These are phyloP conservation scores for Vireo griseus DNA, from an alignment of 2,797 vertebrate species.

Conservation along the genomic window DNA sequence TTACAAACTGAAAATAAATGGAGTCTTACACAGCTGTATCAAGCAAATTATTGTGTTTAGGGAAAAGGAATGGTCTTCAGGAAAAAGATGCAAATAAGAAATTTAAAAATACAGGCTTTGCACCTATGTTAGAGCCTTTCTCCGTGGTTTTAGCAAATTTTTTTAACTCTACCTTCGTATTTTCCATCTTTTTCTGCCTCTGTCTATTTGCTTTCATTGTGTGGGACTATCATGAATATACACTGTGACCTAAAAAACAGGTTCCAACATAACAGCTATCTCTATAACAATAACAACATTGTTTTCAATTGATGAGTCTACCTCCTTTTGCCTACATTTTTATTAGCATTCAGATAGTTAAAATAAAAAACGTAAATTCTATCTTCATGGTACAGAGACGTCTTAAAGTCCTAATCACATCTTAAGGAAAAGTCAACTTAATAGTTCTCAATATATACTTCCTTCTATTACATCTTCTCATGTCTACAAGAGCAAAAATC, in stretches of 20 bases:
- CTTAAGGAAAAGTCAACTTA: not conserved
- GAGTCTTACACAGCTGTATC: not conserved
- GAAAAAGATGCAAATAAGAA: not conserved
- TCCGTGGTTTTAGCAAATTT: not conserved
- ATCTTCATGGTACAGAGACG: not conserved
- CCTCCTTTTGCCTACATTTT: not conserved
- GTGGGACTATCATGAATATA: not conserved
- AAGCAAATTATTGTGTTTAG: not conserved
- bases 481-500: not conserved
- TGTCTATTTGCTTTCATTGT: not conserved
- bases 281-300: not conserved
- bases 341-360: not conserved
- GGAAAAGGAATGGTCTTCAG: not conserved
- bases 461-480: not conserved
- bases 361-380: not conserved
- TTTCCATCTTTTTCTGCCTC: not conserved
- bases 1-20: not conserved
- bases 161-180: not conserved
- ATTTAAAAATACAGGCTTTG: not conserved
- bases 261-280: not conserved
- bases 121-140: not conserved
- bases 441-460: not conserved
- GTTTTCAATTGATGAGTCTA: not conserved
- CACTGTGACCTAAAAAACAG: not conserved
- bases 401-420: not conserved